Percentiles rank a stretch among this genome's conserved stretches.
These are phyloP conservation scores for Jaculus jaculus DNA, from an alignment of 2,113 vertebrate species.

Conservation along the genomic window DNA sequence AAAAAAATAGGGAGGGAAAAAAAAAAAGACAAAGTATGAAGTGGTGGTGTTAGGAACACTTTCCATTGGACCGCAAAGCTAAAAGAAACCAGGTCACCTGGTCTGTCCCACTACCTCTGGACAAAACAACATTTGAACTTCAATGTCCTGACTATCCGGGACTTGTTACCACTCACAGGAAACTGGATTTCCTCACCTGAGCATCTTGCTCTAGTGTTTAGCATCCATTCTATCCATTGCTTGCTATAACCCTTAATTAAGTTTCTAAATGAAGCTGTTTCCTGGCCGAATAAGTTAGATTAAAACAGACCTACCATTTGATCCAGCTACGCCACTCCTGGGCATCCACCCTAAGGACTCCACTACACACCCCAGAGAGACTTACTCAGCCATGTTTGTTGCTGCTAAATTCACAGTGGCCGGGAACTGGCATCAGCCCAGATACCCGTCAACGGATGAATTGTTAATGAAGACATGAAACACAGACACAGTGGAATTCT, in stretches of 20 bases:
- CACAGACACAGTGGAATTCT: too few species aligned
- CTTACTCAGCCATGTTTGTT: too few species aligned
- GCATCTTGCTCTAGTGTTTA: neutral
- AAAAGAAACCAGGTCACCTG: neutral
- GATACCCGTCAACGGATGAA: too few species aligned
- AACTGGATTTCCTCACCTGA: neutral
- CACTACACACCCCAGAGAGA: too few species aligned
- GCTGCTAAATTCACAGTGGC: too few species aligned
- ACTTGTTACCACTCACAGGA: neutral
- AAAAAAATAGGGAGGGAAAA: neutral
- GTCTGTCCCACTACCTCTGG: neutral
- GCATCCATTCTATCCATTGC: neutral
- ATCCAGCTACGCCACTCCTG: too few species aligned
- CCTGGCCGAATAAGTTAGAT: neutral
- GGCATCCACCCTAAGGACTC: too few species aligned
- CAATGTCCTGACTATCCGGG: neutral
- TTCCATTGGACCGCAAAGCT: neutral
- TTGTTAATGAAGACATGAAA: too few species aligned
- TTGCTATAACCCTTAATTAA: neutral
- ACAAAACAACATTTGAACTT: neutral
- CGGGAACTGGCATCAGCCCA: too few species aligned
- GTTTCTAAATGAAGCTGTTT: neutral
- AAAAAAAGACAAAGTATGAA: conserved; percentile 10
- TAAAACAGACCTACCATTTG: neutral
- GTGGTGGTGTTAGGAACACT: conserved; percentile 8